Evolutionary conservation across 2,797 vertebrate genomes (phyloP), one percentile per base, ranked within the genome.

Genomic region (Myotis vivesi): DNA sequence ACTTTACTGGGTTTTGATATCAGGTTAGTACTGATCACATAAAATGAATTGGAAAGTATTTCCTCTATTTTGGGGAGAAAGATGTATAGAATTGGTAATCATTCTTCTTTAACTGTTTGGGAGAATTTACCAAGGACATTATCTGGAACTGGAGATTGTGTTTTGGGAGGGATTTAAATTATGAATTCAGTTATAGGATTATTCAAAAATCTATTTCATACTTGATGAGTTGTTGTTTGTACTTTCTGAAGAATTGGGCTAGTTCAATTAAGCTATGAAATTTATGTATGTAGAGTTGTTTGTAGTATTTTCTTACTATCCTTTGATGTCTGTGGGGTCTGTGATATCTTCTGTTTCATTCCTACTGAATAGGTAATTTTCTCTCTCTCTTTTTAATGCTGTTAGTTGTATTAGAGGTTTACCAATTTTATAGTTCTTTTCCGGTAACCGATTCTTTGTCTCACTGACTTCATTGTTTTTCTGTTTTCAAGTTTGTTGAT

Each of bases 351-450:
- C 20, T 72, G 16, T 49, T 41, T 57, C 46, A 72, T 85, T 95
- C 28, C 19, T 23, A 33, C 8, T 66, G 8, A 46, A 49, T 51
- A 69, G 2, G 20, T 36, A 53, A 80, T 53, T 89, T 69, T 76
- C 7, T 81, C n/a, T 57, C 36, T 46, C 28, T 72, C 15, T 71
- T 64, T 68, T 57, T 51, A 53, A n/a, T 59, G 2, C 20, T 87
- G 4, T 90, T 92, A 59, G 41, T 87, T 25, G 75, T 85, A 59
- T 30, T 85, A 53, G 53, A 90, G 16, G 16, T 46, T 84, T 80
- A 62, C 62, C 59, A 69, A 59, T 90, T 92, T 77, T 89, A 87
- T 46, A 71, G 33, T 68, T 30, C n/a, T 87, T 94, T 83, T 86
- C 28, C 71, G 87, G 80, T 3, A 62, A 46, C 7, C 3, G 13